Evolutionary conservation across 2,113 vertebrate species (phyloP), one percentile per base, ranked within the genome.

Genomic region (Notarius lentiginosus): DNA sequence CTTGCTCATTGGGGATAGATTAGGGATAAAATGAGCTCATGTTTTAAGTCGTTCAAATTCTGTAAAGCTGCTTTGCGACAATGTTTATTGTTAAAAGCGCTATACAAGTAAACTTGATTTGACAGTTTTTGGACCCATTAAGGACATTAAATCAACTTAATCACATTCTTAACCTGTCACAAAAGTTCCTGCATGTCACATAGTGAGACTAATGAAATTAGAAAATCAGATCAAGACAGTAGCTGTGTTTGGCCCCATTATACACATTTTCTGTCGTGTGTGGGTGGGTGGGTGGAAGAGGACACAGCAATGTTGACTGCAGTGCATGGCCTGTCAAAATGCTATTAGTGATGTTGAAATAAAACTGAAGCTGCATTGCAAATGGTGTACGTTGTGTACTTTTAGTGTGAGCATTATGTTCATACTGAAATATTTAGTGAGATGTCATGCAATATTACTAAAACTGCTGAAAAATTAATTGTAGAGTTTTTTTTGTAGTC

Each of bases 251-350:
- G 76, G 90, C 82, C 60, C 87, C 79, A 89, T 88, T 89, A 90
- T 88, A 68, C 82, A 87, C 83, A 88, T 92, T 91, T 92, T 91
- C 85, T 87, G 7, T 53, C 85, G 85, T 89, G 88, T 89, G 80
- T 73, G 20, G 20, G 56, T 30, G 58, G 41, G 60, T 79, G 79
- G n/a, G 8, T 20, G 77, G 66, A 83, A 72, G 84, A 17, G 30
- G 20, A 8, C 70, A n/a, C 1, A 5, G 10, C 18, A 20, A 55
- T 81, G 70, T 41, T 77, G 75, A 61, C 66, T 65, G 47, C 27
- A 61, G 58, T 60, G 17, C 60, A 80, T 85, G 60, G 27, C 82
- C 70, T 87, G 84, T 82, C 87, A 79, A 41, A 81, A 76, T 49
- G 84, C 70, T 66, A 55, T 65, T 51, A 70, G 75, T 24, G 24